Evolutionary conservation across 2,888 invertebrate genomes (phyloP), one percentile per base, ranked within the genome.

Genomic region (Sclerodermus sp.): DNA sequence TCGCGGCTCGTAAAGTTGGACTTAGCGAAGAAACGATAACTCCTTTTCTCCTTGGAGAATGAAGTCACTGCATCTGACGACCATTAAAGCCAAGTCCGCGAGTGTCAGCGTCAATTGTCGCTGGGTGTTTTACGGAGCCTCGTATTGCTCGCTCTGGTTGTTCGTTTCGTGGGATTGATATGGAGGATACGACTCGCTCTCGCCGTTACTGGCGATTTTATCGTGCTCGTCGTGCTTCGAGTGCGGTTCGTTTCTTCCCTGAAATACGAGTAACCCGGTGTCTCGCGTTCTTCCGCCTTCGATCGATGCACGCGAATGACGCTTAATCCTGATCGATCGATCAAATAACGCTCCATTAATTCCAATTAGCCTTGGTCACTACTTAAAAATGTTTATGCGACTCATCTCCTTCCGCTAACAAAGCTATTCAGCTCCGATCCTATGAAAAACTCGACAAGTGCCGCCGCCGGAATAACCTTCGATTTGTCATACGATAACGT

Each of bases 181-280:
- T 42, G 51, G 45, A 42, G 39, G 52, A 49, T 12, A 10, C 29
- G 42, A 45, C 44, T 46, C 23, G 23, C 23, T 23, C 51, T 38
- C 53, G 53, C 61, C 59, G 61, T 63, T 64, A 59, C 50, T 36
- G 52, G 50, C 43, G 63, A 64, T 64, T 64, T 66, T 64, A 64
- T 64, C 64, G 57, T 47, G 51, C 46, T 53, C 53, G 50, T 50
- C 51, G 53, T 47, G 52, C 49, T 34, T 51, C 49, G 49, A 50
- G 55, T 53, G 53, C 56, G 54, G 47, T 65, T 62, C 60, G 53
- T 62, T 64, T 52, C 58, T 57, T 44, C 41, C 47, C 53, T 61
- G 61, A 66, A 64, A 66, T 63, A 63, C 66, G 63, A 66, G 59
- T 59, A 55, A 60, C 51, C 51, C 45, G 49, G 59, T 55, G 52